These are phyloP conservation scores for Arenicola marina DNA, from an alignment of 2,888 invertebrate species.

Conservation along the genomic window DNA sequence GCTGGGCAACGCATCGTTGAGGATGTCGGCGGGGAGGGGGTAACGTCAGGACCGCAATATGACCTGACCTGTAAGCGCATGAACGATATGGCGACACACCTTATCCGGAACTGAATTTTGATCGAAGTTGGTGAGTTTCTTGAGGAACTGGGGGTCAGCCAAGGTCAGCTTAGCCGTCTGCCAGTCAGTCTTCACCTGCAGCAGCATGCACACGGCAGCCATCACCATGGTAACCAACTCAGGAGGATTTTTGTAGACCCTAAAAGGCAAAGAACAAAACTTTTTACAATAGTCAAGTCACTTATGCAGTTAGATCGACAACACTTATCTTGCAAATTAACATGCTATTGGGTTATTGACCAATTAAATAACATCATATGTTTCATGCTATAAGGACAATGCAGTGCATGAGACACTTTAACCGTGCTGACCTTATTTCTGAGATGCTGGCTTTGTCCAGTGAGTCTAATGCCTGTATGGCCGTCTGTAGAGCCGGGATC, in stretches of 20 bases:
- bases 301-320: not conserved
- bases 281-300: no score
- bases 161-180: conserved; percentile 54
- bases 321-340: no score
- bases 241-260: conserved; percentile 57
- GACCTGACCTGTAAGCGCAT: no score
- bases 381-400: no score
- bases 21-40: no score
- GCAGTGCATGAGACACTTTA: no score
- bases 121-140: conserved; percentile 55
- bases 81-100: conserved; percentile 32
- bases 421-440: conserved; percentile 59
- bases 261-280: conserved; percentile 21
- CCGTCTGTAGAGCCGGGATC: conserved; percentile 54
- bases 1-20: no score
- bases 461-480: conserved; percentile 57
- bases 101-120: conserved; percentile 54
- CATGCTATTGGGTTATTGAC: no score
- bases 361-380: no score
- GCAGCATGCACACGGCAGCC: conserved; percentile 57
- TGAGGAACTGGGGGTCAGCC: conserved; percentile 56
- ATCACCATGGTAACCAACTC: conserved; percentile 55
- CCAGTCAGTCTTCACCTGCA: conserved; percentile 59
- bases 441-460: conserved; percentile 58
- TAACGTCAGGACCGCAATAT: no score